Conservation (phyloP, 2,888 invertebrate species). For the Acanthopleura granulata region DNA sequence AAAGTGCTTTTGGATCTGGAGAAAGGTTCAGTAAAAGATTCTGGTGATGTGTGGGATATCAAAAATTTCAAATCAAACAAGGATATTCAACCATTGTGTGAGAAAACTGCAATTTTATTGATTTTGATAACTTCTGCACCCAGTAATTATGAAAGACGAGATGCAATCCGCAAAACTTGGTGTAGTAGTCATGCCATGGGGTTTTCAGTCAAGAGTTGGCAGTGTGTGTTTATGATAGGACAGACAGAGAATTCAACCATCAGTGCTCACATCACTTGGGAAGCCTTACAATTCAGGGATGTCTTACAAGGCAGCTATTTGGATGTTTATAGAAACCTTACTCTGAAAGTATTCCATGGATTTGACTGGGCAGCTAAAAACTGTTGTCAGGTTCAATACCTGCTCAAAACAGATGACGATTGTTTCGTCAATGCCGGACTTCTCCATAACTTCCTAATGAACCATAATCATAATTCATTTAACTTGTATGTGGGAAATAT, state of each 20-base stretch:
- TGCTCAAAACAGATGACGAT: conserved; percentile 66
- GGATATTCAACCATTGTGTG: conserved; percentile 4
- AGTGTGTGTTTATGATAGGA: conserved; percentile 60
- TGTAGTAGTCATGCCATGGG: conserved; percentile 43
- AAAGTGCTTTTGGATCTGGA: background rate
- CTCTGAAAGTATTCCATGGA: conserved; percentile 61
- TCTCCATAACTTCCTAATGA: conserved; percentile 43
- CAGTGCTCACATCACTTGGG: conserved; percentile 31
- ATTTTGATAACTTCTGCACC: conserved; percentile 56
- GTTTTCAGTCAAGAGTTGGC: conserved; percentile 40
- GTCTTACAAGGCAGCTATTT: conserved; percentile 59
- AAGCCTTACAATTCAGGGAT: conserved; percentile 45
- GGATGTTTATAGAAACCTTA: conserved; percentile 65
- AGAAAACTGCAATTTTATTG: conserved; percentile 25
- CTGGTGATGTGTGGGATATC: background rate
- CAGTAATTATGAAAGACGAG: conserved; percentile 44
- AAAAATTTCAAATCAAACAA: background rate
- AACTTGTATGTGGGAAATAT: conserved; percentile 62
- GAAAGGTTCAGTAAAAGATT: background rate
- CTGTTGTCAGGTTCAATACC: conserved; percentile 46
- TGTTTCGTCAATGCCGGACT: conserved; percentile 60
- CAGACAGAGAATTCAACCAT: conserved; percentile 28
- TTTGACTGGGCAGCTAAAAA: conserved; percentile 49
- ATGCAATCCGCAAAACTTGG: conserved; percentile 54
- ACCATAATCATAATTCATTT: conserved; percentile 31